Conservation (phyloP, 2,797 vertebrate species). For the Falco naumanni region DNA sequence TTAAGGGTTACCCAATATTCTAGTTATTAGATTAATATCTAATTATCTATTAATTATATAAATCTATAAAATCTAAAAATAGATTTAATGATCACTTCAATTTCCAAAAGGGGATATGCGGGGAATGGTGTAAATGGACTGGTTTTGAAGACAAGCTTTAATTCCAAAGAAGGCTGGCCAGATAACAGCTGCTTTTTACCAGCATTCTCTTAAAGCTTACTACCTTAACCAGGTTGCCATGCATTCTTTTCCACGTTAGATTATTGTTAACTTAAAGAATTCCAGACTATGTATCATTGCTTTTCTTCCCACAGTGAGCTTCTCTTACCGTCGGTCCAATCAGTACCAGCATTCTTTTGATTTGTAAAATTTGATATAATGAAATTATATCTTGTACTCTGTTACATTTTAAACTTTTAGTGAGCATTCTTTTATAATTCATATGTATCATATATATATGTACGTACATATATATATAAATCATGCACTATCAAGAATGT, state of each 20-base stretch:
- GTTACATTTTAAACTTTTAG: not conserved
- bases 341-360: not conserved
- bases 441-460: not conserved
- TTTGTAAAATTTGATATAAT: not conserved
- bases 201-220: not conserved
- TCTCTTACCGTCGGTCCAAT: not conserved
- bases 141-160: not conserved
- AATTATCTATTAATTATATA: too few species aligned
- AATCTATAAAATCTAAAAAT: too few species aligned
- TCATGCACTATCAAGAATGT: not conserved
- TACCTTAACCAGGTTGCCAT: not conserved
- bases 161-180: not conserved
- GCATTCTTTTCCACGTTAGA: not conserved
- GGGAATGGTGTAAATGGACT: not conserved
- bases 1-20: not conserved
- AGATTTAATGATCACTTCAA: not conserved
- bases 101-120: not conserved
- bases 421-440: not conserved
- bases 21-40: not conserved
- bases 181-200: not conserved
- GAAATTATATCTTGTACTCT: not conserved
- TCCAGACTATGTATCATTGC: not conserved
- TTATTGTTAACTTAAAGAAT: not conserved
- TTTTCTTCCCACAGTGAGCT: not conserved
- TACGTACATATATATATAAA: too few species aligned